Evolutionary conservation across 2,113 vertebrate species (phyloP).

Genomic region (Ramphastos sulfuratus): DNA sequence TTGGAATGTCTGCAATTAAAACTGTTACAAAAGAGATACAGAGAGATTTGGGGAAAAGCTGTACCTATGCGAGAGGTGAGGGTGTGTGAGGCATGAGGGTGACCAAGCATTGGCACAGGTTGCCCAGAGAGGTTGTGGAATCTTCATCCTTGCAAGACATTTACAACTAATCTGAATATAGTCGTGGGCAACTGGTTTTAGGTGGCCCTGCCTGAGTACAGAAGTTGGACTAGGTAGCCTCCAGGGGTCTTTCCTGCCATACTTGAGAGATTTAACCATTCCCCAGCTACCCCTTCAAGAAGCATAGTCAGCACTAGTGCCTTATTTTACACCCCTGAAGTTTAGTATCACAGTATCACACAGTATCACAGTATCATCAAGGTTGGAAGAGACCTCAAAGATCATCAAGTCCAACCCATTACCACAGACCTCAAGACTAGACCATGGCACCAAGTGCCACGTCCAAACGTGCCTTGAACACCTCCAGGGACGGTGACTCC

Average conservation of each 20-base stretch:
- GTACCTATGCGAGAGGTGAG: rapidly evolving
- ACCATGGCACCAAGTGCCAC: too few relatives aligned
- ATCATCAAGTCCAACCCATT: too few relatives aligned
- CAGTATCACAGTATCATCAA: too few relatives aligned
- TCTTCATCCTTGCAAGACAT: not conserved
- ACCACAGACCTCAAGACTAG: too few relatives aligned
- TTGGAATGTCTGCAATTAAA: not conserved
- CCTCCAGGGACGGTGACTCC: too few relatives aligned
- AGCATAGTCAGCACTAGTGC: not conserved
- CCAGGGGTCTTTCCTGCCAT: not conserved
- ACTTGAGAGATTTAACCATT: not conserved
- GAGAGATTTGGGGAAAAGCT: not conserved
- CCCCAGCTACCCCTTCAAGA: not conserved
- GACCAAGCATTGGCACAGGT: not conserved
- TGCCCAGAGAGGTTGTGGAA: not conserved
- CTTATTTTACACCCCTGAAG: not conserved
- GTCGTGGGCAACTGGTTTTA: not conserved
- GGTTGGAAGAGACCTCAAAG: too few relatives aligned
- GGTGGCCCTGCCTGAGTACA: not conserved
- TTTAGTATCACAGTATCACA: too few relatives aligned
- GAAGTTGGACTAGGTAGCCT: not conserved
- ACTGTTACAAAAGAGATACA: not conserved
- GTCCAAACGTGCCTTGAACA: too few relatives aligned
- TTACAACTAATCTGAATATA: not conserved
- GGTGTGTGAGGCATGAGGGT: not conserved